These are phyloP conservation scores for Ceyx margarethae DNA, from an alignment of 2,113 vertebrate genomes.

Conservation along the genomic window DNA sequence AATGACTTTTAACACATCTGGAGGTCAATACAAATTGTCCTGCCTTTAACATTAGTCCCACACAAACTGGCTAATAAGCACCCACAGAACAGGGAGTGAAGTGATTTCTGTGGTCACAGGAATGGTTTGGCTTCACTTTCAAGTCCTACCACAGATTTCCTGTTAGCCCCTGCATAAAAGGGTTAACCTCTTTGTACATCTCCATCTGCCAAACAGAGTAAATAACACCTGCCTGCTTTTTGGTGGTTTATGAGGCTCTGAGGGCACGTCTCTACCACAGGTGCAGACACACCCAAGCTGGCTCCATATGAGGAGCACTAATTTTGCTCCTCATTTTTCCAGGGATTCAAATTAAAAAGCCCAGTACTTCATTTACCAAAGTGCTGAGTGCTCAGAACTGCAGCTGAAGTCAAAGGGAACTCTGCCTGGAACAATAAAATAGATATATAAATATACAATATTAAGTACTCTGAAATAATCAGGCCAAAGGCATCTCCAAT, in stretches of 20 bases:
- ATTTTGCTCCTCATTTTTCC: not conserved
- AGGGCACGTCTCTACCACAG: constrained; percentile 38
- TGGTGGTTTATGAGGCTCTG: constrained; percentile 3
- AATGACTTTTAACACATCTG: not conserved
- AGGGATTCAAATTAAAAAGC: constrained; percentile 5
- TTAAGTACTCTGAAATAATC: not conserved
- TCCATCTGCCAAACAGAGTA: constrained; percentile 16
- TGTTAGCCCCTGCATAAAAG: not conserved
- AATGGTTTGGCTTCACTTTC: not conserved
- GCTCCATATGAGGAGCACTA: not conserved
- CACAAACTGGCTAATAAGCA: not conserved
- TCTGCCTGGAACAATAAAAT: not conserved
- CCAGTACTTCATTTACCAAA: not conserved
- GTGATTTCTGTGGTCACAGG: not conserved
- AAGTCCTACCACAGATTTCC: constrained; percentile 32
- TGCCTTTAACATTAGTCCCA: not conserved
- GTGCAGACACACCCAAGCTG: constrained; percentile 41
- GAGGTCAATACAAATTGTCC: constrained; percentile 11
- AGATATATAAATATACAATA: not conserved
- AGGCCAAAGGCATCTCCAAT: constrained; percentile 9
- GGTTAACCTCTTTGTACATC: constrained; percentile 5
- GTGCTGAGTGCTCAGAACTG: not conserved
- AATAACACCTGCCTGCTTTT: constrained; percentile 44
- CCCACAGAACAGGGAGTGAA: not conserved
- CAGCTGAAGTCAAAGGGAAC: not conserved